phyloP scores from a whole-genome alignment of 2,797 vertebrate species.

The Australoheros facetus region DNA sequence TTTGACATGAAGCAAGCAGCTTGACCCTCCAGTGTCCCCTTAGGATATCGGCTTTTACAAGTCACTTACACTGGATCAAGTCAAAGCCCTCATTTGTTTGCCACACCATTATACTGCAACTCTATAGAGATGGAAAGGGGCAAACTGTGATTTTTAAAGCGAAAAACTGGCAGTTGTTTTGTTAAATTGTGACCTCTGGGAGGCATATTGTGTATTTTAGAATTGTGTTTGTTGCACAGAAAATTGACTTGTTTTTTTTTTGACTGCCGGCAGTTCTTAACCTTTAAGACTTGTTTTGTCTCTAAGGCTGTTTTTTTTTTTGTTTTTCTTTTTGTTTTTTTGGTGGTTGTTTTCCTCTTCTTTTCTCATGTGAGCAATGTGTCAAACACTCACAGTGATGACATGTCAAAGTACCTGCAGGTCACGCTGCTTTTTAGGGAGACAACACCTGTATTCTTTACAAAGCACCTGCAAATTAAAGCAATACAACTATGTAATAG shows the following conservation, averaged over 20 bases:
- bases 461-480: background rate
- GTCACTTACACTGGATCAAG: constrained; percentile 62
- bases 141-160: background rate
- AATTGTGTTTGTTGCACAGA: background rate
- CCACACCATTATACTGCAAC: background rate
- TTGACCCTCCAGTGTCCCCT: constrained; percentile 52
- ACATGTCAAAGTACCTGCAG: background rate
- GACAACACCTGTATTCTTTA: background rate
- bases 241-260: background rate
- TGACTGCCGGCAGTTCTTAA: background rate
- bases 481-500: background rate
- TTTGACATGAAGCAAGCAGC: constrained; percentile 57
- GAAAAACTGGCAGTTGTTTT: background rate
- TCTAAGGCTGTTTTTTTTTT: too few relatives aligned
- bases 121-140: background rate
- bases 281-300: background rate
- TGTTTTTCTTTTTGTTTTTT: too few relatives aligned
- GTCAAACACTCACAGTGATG: background rate
- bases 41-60: constrained; percentile 68
- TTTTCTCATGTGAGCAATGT: background rate
- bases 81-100: constrained; percentile 49
- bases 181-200: too few relatives aligned
- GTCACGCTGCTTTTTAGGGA: background rate
- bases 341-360: background rate
- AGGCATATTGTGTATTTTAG: background rate